Evolutionary conservation across 2,113 vertebrate species (phyloP).

Genomic region (Porphyrio hochstetteri): DNA sequence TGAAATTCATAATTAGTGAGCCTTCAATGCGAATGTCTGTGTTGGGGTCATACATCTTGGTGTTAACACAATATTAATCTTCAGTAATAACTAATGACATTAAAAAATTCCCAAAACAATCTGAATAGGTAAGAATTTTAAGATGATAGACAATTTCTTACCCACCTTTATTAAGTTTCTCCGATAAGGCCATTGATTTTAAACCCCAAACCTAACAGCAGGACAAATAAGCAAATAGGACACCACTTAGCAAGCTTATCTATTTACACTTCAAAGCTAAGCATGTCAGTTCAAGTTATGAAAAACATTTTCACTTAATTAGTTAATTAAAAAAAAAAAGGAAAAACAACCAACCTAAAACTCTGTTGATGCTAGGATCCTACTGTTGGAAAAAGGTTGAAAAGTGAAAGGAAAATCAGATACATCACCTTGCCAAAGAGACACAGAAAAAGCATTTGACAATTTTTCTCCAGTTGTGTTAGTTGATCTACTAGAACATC

Average conservation of each 20-base stretch:
- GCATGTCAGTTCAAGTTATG: background rate
- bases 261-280: background rate
- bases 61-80: background rate
- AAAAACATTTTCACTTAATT: background rate
- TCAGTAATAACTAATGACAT: background rate
- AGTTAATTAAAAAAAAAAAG: background rate
- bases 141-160: background rate
- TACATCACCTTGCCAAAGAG: background rate
- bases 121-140: background rate
- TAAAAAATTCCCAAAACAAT: background rate
- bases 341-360: background rate
- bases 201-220: background rate
- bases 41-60: background rate
- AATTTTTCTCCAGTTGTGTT: background rate
- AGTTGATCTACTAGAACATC: background rate
- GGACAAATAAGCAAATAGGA: background rate
- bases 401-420: background rate
- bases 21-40: rapidly evolving
- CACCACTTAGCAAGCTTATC: background rate
- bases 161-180: background rate
- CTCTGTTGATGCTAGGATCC: background rate
- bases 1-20: background rate
- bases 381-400: background rate
- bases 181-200: background rate
- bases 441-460: background rate